phyloP scores from a whole-genome alignment of 2,888 invertebrate genomes.

The Mesorhabditis belari region DNA sequence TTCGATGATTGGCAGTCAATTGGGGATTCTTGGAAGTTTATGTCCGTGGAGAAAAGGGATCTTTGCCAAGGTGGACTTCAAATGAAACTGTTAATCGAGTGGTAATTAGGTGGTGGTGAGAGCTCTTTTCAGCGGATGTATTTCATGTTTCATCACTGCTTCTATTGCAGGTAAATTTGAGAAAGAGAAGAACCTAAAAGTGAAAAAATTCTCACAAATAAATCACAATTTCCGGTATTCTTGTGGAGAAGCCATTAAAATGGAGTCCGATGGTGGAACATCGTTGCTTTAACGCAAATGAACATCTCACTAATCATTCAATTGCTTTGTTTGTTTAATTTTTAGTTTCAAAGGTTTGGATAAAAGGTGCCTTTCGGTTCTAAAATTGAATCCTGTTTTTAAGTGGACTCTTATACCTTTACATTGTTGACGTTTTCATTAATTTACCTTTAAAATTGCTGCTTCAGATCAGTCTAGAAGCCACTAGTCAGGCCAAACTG shows the following conservation, averaged over 20 bases:
- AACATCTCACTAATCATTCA: too few relatives aligned
- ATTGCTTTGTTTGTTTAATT: too few relatives aligned
- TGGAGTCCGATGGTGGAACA: not conserved
- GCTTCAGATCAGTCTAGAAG: too few relatives aligned
- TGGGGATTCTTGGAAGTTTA: slow-evolving; percentile 47
- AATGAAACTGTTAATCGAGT: not conserved
- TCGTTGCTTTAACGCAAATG: not conserved
- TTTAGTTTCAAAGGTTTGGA: too few relatives aligned
- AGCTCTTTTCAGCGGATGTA: slow-evolving; percentile 27
- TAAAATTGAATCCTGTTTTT: too few relatives aligned
- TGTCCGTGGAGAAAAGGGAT: slow-evolving; percentile 23
- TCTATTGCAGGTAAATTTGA: slow-evolving; percentile 45
- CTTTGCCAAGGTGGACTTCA: slow-evolving; percentile 22
- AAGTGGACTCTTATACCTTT: too few relatives aligned
- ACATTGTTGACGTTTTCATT: too few relatives aligned
- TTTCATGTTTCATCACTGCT: slow-evolving; percentile 41
- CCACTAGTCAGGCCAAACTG: too few relatives aligned
- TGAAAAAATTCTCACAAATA: not conserved
- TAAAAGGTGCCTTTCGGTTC: too few relatives aligned
- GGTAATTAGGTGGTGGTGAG: slow-evolving; percentile 16
- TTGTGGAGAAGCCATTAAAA: not conserved
- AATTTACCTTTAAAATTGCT: too few relatives aligned
- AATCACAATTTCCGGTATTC: not conserved
- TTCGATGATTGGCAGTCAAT: slow-evolving; percentile 55
- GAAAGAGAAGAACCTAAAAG: too few relatives aligned